phyloP scores from a whole-genome alignment of 2,888 invertebrate genomes.

The Scrobipalpa atriplicella region DNA sequence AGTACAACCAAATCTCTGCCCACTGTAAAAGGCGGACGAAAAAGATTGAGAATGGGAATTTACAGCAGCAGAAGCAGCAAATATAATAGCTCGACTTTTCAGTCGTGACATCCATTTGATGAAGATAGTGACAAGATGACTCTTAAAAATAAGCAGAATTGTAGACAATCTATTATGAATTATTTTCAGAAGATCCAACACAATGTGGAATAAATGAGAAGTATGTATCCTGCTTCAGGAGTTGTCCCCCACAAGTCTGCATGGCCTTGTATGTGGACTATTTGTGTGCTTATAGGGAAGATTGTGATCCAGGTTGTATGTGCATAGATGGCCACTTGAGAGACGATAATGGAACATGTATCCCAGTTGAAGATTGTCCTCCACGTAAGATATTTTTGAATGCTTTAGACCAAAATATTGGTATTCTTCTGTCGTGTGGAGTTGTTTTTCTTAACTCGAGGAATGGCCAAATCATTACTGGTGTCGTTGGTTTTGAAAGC shows the following conservation, averaged over 20 bases:
- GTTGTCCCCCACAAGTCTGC: slow-evolving; percentile 52
- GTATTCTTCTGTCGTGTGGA: no score
- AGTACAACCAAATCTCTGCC: no score
- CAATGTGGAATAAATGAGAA: slow-evolving; percentile 49
- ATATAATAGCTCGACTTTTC: no score
- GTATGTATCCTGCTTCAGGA: slow-evolving; percentile 41
- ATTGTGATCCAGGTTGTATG: slow-evolving; percentile 11
- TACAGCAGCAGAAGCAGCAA: no score
- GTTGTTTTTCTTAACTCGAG: no score
- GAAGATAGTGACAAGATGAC: no score
- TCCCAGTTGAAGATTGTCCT: not conserved
- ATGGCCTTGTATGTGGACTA: slow-evolving; percentile 47
- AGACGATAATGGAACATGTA: not conserved
- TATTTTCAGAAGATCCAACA: not conserved
- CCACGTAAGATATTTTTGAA: slow-evolving; percentile 23
- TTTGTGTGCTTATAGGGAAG: not conserved
- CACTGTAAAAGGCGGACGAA: no score
- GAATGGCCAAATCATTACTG: no score
- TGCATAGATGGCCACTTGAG: slow-evolving; percentile 16
- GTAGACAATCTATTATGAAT: not conserved
- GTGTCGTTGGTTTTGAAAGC: no score
- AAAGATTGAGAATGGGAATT: no score
- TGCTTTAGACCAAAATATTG: not conserved
- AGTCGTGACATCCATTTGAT: no score
- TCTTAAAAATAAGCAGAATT: not conserved